phyloP scores from a whole-genome alignment of 2,797 vertebrate genomes.

The Lerista edwardsae region DNA sequence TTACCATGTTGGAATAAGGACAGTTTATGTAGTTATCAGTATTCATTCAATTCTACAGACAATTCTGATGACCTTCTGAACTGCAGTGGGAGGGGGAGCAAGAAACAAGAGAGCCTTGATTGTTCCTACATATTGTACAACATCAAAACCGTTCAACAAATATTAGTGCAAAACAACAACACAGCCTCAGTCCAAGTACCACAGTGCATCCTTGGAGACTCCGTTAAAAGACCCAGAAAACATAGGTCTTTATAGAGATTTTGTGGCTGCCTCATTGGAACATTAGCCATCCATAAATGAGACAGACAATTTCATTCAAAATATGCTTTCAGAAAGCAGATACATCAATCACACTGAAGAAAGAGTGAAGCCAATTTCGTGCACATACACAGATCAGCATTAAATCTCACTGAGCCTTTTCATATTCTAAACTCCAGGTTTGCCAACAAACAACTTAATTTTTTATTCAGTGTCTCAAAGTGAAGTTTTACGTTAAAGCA shows the following conservation, averaged over 20 bases:
- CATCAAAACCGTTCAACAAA: too few relatives aligned
- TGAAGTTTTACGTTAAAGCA: slow-evolving; percentile 15
- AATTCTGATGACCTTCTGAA: too few relatives aligned
- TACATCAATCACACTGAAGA: neutral
- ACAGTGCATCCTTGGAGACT: neutral
- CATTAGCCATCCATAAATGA: neutral
- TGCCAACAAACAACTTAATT: neutral
- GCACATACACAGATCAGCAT: neutral
- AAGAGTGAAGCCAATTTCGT: slow-evolving; percentile 12
- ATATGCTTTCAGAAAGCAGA: neutral
- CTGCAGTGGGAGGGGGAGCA: too few relatives aligned
- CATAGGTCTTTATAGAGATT: neutral
- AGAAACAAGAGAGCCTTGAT: too few relatives aligned
- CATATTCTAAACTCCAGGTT: neutral
- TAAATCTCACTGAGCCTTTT: neutral
- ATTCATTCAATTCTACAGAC: too few relatives aligned
- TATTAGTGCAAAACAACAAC: too few relatives aligned
- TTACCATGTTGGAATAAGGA: too few relatives aligned
- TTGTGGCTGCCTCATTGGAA: neutral
- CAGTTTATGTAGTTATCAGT: too few relatives aligned
- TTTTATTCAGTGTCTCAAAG: slow-evolving; percentile 16
- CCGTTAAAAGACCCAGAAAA: neutral
- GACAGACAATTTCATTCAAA: rapidly evolving
- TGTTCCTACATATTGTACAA: too few relatives aligned
- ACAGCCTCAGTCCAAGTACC: neutral